Evolutionary conservation across 2,113 vertebrate species (phyloP), one percentile per base, ranked within the genome.

Genomic region (Psephotus haematonotus): DNA sequence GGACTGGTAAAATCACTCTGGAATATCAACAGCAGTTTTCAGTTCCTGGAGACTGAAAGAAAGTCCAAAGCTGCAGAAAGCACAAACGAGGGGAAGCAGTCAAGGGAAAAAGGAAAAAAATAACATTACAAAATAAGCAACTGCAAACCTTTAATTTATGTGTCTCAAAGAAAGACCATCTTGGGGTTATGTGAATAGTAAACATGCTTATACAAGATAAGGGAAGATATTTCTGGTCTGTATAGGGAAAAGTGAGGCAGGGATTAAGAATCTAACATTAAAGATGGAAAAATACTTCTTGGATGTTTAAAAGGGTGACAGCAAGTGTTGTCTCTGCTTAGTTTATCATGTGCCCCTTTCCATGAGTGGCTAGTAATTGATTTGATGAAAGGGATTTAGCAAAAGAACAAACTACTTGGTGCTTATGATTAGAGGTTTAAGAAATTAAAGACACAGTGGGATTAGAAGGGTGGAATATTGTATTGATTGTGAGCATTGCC

Each of bases 401-500:
- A 52, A 89, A 81, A 84, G 65, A 93, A 69, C 76, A 87, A 92
- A 79, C 77, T 91, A 22, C 62, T 93, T 64, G 52, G 62, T 89
- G 37, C 62, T 91, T 92, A 39, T 63, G 77, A 72, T 79, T 37
- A 88, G 65, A 82, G 41, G 23, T 79, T 94, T 93, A 88, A 86
- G 83, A 94, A 86, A n/a, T 78, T 64, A 83, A 93, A 83, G 55
- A 90, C 33, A 50, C 24, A 64, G 68, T 55, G 68, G 35, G 69
- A 94, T 96, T 94, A 94, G 35, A 20, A 81, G 55, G 19, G 60
- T 81, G 35, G 37, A 88, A 64, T 83, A 88, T 55, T 77, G 33
- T 90, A 33, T 55, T 60, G 43, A 35, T 46, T 53, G 39, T 28
- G 72, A 83, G 25, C 64, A 49, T 64, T 95, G 76, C 69, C 80